Evolutionary conservation across 1,140 invertebrate genomes (phyloP).

Genomic region (Asbolus verrucosus): DNA sequence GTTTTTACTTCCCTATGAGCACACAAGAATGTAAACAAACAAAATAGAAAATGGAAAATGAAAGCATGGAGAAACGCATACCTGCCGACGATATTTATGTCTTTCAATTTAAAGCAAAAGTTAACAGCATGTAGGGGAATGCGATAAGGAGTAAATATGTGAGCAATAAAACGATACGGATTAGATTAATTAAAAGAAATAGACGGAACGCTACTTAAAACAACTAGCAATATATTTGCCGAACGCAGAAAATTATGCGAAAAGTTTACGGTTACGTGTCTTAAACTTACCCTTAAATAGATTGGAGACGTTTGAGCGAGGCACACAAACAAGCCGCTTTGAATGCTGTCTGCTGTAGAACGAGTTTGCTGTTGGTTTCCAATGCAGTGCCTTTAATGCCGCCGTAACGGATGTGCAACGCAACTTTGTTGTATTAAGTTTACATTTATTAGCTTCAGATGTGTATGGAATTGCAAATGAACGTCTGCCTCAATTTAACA

Average conservation of each 20-base stretch:
- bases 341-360: no score
- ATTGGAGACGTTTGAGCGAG: no score
- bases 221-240: background rate
- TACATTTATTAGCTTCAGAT: no score
- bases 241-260: background rate
- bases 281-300: no score
- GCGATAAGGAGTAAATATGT: constrained; percentile 6
- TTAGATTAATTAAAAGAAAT: constrained; percentile 27
- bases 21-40: constrained; percentile 16
- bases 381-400: no score
- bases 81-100: background rate
- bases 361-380: no score
- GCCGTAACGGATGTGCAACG: no score
- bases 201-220: background rate
- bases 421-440: no score
- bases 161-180: background rate
- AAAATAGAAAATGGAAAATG: constrained; percentile 6
- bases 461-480: no score
- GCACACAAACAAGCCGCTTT: no score
- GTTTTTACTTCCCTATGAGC: constrained; percentile 1
- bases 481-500: no score
- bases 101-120: background rate
- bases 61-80: background rate
- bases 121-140: background rate
- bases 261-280: no score